Base-by-base conservation (phyloP, 2,113 vertebrate genomes). In the Mustela lutreola region DNA sequence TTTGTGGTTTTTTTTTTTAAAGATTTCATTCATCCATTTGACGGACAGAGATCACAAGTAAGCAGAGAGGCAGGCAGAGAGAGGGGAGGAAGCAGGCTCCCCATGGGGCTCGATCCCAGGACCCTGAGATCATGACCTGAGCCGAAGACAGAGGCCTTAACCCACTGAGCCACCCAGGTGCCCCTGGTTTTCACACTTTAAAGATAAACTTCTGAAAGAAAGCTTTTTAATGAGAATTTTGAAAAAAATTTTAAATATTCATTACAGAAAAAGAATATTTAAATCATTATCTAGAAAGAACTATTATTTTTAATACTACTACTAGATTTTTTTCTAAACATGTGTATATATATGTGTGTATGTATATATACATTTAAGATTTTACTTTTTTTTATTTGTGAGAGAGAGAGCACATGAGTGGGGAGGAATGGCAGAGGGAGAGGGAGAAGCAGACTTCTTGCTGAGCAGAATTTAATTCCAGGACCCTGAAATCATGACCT, bases 261-360 rank as follows among this genome's bases (percentile, higher is more conserved):
- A 6, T 83, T 60, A 19, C 78, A 82, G 71, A 79, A 94, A 94
- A 76, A 21, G 50, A 60, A 45, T 2, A 10, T 88, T 92, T 82
- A 95, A 92, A 81, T 89, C 4, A 91, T 71, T 67, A 76, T 33
- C 21, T 83, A 85, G n/a, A 92, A 42, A 92, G 45, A 86, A 62
- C 33, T 81, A 84, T 45, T 60, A 95, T 21, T 81, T 81, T 94
- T 85, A 79, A 60, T 58, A 80, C 73, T 70, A 81, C 48, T 70
- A 58, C 26, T 22, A 76, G 11, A 36, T 67, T 62, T 91, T 91
- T 84, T 80, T 48, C 58, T 87, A 70, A 53, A 14, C 0, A 19
- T 83, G 31, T 67, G 2, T 65, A 16, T 56, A 56, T 56, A 56
- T 58, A 5, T 63, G 4, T 63, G 26, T 28, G 11, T 63, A 48